These are phyloP conservation scores for Eilema sororculum DNA, from an alignment of 2,888 invertebrate genomes.

Conservation along the genomic window DNA sequence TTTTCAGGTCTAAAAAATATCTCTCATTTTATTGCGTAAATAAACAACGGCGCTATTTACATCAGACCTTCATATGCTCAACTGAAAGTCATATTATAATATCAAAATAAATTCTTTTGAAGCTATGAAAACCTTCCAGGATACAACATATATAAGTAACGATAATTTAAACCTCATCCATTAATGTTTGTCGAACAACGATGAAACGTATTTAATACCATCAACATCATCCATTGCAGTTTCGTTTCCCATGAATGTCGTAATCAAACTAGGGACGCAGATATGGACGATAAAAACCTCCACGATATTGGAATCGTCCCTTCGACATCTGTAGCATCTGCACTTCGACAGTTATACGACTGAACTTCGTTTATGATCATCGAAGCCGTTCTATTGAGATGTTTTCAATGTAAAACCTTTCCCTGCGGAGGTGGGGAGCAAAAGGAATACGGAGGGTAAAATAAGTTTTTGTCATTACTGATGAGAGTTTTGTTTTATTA, in stretches of 20 bases:
- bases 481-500: conserved; percentile 14
- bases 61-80: too few relatives aligned
- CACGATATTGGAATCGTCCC: conserved; percentile 31
- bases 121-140: not conserved
- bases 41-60: too few relatives aligned
- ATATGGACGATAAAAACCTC: conserved; percentile 34
- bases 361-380: conserved; percentile 37
- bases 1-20: too few relatives aligned
- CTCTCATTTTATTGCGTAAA: too few relatives aligned
- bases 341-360: conserved; percentile 43
- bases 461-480: conserved; percentile 20
- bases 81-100: too few relatives aligned
- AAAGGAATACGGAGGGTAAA: conserved; percentile 11
- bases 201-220: conserved; percentile 5
- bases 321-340: conserved; percentile 33
- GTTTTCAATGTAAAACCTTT: conserved; percentile 27
- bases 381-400: conserved; percentile 25
- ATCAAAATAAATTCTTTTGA: too few relatives aligned
- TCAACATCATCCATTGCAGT: not conserved
- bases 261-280: conserved; percentile 25
- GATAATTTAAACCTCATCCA: not conserved
- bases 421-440: not conserved
- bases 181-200: not conserved
- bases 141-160: not conserved
- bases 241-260: conserved; percentile 20